These are phyloP conservation scores for Coranthus polyacanthus DNA, from an alignment of 2,797 vertebrate genomes.

Conservation along the genomic window DNA sequence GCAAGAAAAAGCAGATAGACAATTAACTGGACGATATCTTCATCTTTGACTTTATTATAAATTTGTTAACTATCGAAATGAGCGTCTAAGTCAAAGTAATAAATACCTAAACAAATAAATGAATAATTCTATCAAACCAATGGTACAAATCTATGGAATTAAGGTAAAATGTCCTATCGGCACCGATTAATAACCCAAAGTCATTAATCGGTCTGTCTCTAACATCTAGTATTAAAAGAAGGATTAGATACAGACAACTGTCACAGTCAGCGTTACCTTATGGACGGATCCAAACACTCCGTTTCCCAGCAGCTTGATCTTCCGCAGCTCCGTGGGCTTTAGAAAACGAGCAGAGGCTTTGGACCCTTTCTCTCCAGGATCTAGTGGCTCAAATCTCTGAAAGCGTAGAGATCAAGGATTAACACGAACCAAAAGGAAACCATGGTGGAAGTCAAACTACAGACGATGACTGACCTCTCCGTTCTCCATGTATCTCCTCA, in stretches of 20 bases:
- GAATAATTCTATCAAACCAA: background rate
- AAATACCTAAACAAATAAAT: background rate
- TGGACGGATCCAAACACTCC: constrained; percentile 94
- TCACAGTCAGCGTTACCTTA: constrained; percentile 87
- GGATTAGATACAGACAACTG: too few species aligned
- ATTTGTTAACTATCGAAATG: too few species aligned
- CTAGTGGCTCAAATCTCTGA: constrained; percentile 92
- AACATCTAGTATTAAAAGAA: background rate
- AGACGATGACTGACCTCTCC: constrained; percentile 86
- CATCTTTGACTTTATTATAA: too few species aligned
- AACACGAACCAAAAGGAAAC: constrained; percentile 5
- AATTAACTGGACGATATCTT: too few species aligned
- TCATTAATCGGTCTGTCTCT: too few species aligned
- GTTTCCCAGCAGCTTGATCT: constrained; percentile 90
- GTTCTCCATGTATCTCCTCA: constrained; percentile 94
- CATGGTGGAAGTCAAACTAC: background rate
- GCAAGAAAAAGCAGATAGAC: too few species aligned
- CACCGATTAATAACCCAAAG: too few species aligned
- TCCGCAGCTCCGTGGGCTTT: constrained; percentile 91
- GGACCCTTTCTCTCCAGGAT: constrained; percentile 90
- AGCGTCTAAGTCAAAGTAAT: too few species aligned
- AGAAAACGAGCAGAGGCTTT: constrained; percentile 91
- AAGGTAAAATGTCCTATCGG: too few species aligned
- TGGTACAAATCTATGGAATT: too few species aligned
- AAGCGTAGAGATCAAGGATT: constrained; percentile 9